Conservation (phyloP, 2,113 vertebrate species). For the Planiliza haematocheilus region DNA sequence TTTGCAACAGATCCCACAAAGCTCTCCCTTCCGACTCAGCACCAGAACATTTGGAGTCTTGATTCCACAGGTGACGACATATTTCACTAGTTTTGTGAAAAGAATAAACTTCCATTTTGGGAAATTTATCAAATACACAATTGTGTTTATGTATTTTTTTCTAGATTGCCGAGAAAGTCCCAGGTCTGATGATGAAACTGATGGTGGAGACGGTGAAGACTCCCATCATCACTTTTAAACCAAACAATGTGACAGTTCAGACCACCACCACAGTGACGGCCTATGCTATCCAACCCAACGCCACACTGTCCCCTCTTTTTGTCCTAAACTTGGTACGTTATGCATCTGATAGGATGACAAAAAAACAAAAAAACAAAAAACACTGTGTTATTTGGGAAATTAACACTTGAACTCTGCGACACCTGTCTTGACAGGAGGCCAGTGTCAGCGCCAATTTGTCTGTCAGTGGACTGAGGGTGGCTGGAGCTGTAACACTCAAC, state of each 20-base stretch:
- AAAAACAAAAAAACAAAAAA: neutral
- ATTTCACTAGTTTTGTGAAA: neutral
- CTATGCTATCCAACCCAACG: slow-evolving; percentile 79
- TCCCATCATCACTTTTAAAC: slow-evolving; percentile 67
- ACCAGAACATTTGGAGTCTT: slow-evolving; percentile 76
- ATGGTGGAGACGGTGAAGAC: slow-evolving; percentile 60
- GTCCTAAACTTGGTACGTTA: slow-evolving; percentile 78
- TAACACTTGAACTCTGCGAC: neutral
- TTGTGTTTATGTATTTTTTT: neutral
- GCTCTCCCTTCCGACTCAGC: slow-evolving; percentile 78
- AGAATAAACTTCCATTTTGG: rapidly evolving
- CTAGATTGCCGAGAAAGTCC: slow-evolving; percentile 78
- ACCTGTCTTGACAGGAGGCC: slow-evolving; percentile 55
- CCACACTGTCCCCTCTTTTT: slow-evolving; percentile 79
- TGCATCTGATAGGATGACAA: neutral
- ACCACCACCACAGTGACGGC: slow-evolving; percentile 63
- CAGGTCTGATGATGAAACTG: slow-evolving; percentile 80
- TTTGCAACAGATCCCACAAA: slow-evolving; percentile 74
- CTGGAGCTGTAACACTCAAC: slow-evolving; percentile 75
- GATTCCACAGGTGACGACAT: slow-evolving; percentile 76
- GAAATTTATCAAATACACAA: neutral
- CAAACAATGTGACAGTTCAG: slow-evolving; percentile 70
- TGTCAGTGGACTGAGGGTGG: slow-evolving; percentile 67
- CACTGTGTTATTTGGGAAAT: neutral
- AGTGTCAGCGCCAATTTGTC: slow-evolving; percentile 72